These are phyloP conservation scores for Heliconius aoede DNA, from an alignment of 2,888 invertebrate species.

Conservation along the genomic window DNA sequence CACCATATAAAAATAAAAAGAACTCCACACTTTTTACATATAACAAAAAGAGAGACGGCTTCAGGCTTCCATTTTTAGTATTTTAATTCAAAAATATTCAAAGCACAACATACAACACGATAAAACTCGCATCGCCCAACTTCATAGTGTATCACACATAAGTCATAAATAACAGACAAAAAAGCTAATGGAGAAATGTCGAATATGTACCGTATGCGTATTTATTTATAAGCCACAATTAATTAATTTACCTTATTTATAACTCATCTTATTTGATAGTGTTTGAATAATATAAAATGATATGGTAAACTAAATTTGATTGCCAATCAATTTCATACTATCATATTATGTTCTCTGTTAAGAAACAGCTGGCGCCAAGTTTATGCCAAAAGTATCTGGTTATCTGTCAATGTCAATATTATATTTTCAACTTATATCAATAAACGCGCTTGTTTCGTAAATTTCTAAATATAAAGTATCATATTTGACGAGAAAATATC, in stretches of 20 bases:
- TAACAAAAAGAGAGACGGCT: not conserved
- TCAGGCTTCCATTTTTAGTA: not conserved
- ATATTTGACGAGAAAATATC: too few species aligned
- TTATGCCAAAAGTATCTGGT: not conserved
- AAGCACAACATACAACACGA: conserved; percentile 15
- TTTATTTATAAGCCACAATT: too few species aligned
- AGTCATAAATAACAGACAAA: conserved; percentile 14
- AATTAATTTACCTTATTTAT: too few species aligned
- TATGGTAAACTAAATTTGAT: not conserved
- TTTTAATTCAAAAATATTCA: conserved; percentile 3
- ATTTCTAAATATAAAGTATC: not conserved
- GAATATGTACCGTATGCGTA: not conserved
- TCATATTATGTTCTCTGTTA: not conserved
- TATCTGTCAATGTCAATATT: conserved; percentile 22
- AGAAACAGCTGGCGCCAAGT: conserved; percentile 23
- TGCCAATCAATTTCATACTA: not conserved
- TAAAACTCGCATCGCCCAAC: conserved; percentile 18
- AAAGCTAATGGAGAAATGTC: not conserved
- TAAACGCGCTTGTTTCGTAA: conserved; percentile 22
- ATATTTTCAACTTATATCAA: not conserved
- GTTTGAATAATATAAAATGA: not conserved
- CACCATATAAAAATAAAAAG: not conserved
- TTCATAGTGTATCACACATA: not conserved
- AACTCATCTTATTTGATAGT: too few species aligned
- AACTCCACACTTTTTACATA: not conserved